Evolutionary conservation across 2,113 vertebrate genomes (phyloP).

Genomic region (Smithornis capensis): DNA sequence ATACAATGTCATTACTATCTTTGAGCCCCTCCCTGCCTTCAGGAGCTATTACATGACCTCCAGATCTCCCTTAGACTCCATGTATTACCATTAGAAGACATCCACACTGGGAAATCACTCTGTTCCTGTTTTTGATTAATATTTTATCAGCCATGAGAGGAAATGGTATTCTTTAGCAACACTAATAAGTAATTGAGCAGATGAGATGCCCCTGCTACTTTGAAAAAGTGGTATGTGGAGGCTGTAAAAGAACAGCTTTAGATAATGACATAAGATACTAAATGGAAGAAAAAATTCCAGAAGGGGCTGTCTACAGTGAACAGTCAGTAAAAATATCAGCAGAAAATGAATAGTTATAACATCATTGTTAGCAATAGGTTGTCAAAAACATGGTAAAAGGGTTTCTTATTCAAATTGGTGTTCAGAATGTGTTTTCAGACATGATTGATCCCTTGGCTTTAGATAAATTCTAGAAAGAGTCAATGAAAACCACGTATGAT

Average conservation of each 20-base stretch:
- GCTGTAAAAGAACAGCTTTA: conserved; percentile 39
- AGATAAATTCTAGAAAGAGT: neutral
- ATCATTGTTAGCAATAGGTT: neutral
- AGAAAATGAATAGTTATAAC: neutral
- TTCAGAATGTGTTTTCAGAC: neutral
- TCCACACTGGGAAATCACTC: conserved; percentile 85
- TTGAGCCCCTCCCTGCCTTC: conserved; percentile 76
- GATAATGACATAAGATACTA: neutral
- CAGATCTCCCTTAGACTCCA: conserved; percentile 81
- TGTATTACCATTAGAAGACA: conserved; percentile 89
- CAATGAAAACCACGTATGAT: neutral
- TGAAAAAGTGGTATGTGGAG: conserved; percentile 37
- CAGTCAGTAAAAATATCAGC: neutral
- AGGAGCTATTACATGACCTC: conserved; percentile 84
- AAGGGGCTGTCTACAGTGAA: neutral
- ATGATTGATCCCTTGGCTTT: neutral
- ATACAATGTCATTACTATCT: conserved; percentile 70
- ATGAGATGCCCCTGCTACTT: conserved; percentile 71
- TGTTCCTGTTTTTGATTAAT: conserved; percentile 96
- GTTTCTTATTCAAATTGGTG: neutral
- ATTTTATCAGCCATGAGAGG: conserved; percentile 91
- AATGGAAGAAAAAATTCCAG: neutral
- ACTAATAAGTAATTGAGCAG: conserved; percentile 90
- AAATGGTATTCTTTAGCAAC: conserved; percentile 91
- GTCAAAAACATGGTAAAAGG: neutral